Conservation (phyloP, 2,797 vertebrate species). For the Momotus momota region DNA sequence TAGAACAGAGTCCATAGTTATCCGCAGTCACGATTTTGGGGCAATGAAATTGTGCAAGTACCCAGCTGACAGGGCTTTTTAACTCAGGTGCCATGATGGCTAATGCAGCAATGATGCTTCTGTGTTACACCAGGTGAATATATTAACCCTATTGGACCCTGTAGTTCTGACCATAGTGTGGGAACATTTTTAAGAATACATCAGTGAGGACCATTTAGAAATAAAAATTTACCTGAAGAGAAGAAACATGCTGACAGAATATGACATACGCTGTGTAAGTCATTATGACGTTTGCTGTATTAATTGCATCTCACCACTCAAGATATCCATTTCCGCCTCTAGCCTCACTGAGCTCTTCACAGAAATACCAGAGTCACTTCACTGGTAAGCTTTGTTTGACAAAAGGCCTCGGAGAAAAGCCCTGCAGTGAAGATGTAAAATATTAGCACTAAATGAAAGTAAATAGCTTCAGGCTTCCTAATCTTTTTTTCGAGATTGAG, state of each 20-base stretch:
- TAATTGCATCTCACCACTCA: background rate
- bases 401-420: conserved; percentile 2
- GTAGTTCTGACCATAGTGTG: background rate
- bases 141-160: background rate
- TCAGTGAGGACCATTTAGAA: background rate
- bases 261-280: background rate
- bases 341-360: background rate
- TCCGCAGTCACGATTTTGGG: background rate
- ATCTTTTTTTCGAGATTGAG: background rate
- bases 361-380: background rate
- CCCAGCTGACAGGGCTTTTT: background rate
- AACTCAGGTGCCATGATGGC: background rate
- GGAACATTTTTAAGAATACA: background rate
- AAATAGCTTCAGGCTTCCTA: background rate
- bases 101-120: background rate
- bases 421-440: background rate
- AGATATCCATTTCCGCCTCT: background rate
- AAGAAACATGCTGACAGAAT: background rate
- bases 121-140: background rate
- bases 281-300: background rate
- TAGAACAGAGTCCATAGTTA: background rate
- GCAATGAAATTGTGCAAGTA: background rate
- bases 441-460: background rate
- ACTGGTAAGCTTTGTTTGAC: background rate
- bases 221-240: background rate